phyloP scores from a whole-genome alignment of 2,888 invertebrate species.

The Volucella zonaria region DNA sequence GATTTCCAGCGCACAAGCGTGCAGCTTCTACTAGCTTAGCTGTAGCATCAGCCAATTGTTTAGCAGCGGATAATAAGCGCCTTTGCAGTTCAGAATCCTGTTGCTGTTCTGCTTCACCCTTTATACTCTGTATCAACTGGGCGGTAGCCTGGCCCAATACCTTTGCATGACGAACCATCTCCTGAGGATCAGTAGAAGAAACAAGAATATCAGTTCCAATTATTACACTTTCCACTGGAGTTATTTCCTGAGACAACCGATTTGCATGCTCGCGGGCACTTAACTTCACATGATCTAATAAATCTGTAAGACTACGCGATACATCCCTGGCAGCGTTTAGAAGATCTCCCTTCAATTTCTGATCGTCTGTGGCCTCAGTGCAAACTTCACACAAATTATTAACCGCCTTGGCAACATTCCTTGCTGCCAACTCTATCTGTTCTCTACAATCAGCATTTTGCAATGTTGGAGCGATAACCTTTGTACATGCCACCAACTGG shows the following conservation, averaged over 20 bases:
- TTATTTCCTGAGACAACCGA: conserved; percentile 88
- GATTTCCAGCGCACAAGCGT: conserved; percentile 93
- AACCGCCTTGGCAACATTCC: conserved; percentile 96
- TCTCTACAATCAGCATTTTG: conserved; percentile 93
- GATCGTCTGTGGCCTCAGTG: conserved; percentile 88
- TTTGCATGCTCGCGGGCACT: conserved; percentile 86
- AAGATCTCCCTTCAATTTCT: conserved; percentile 88
- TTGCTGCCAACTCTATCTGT: conserved; percentile 95
- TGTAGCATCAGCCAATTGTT: conserved; percentile 97
- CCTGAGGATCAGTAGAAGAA: conserved; percentile 92
- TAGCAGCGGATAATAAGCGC: conserved; percentile 95
- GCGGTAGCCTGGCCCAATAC: conserved; percentile 97
- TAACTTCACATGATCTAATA: conserved; percentile 93
- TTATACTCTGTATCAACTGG: conserved; percentile 95
- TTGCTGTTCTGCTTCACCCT: conserved; percentile 95
- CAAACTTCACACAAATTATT: conserved; percentile 93
- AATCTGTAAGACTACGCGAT: conserved; percentile 92
- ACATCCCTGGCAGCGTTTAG: conserved; percentile 94
- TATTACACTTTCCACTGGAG: conserved; percentile 94
- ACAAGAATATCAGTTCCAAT: conserved; percentile 94
- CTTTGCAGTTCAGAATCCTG: conserved; percentile 94
- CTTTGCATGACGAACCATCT: conserved; percentile 97
- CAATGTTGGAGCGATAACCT: conserved; percentile 94
- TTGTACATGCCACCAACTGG: conserved; percentile 98
- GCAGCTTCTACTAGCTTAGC: conserved; percentile 98